These are phyloP conservation scores for Salticus scenicus DNA, from an alignment of 2,888 invertebrate genomes.

Conservation along the genomic window DNA sequence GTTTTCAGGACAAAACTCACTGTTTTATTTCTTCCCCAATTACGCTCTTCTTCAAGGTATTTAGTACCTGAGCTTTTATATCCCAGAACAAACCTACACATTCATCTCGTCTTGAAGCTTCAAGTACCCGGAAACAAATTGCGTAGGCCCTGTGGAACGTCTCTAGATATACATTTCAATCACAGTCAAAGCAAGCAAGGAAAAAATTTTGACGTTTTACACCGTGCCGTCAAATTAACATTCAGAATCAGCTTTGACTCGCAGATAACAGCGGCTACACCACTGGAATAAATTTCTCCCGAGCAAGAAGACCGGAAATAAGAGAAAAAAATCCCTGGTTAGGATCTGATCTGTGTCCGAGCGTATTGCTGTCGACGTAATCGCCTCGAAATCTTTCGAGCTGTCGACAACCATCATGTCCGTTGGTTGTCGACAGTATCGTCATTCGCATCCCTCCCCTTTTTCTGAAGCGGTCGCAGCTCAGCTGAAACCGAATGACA, in stretches of 20 bases:
- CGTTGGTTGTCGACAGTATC: background rate
- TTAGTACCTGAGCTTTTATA: too few species aligned
- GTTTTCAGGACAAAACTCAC: too few species aligned
- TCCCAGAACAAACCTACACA: too few species aligned
- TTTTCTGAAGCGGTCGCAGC: background rate
- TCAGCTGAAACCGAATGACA: conserved; percentile 45
- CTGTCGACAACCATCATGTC: conserved; percentile 49
- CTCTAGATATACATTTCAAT: conserved; percentile 21
- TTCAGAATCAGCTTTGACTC: conserved; percentile 20
- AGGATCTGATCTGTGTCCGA: conserved; percentile 48
- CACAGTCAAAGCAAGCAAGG: conserved; percentile 21
- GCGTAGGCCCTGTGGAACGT: conserved; percentile 29
- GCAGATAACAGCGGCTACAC: conserved; percentile 41
- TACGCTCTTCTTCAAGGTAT: too few species aligned
- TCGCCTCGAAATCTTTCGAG: conserved; percentile 32
- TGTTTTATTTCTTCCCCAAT: too few species aligned
- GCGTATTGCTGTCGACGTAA: conserved; percentile 55
- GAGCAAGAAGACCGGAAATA: conserved; percentile 2
- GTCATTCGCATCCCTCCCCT: background rate
- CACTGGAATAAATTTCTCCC: conserved; percentile 22
- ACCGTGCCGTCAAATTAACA: conserved; percentile 60
- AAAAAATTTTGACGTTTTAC: conserved; percentile 53
- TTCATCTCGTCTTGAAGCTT: background rate
- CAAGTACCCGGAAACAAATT: conserved; percentile 9
- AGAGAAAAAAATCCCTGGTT: conserved; percentile 15